phyloP scores from a whole-genome alignment of 1,140 invertebrate genomes.

The Apocrypta bakeri region DNA sequence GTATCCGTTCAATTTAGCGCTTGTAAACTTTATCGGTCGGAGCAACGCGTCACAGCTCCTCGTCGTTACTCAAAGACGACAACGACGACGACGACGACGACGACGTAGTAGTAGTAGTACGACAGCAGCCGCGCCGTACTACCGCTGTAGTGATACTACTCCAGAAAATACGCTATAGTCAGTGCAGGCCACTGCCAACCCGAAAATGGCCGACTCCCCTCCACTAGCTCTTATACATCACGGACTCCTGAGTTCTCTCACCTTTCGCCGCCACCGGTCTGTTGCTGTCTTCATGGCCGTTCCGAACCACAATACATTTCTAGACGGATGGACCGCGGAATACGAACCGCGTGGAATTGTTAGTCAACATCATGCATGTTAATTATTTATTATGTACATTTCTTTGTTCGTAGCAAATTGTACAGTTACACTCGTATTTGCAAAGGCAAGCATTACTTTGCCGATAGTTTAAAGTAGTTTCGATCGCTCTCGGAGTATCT shows the following conservation, averaged over 20 bases:
- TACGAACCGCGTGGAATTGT: too few species aligned
- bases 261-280: conserved; percentile 26
- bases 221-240: conserved; percentile 9
- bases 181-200: conserved; percentile 29
- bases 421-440: too few species aligned
- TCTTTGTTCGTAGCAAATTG: too few species aligned
- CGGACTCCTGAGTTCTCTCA: conserved; percentile 25
- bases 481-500: too few species aligned
- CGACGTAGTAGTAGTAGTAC: conserved; percentile 4
- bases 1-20: too few species aligned
- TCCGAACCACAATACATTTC: too few species aligned
- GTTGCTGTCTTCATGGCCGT: too few species aligned
- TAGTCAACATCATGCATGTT: too few species aligned
- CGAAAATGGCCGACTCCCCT: conserved; percentile 42
- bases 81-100: not conserved
- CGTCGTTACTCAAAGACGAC: not conserved
- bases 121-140: conserved; percentile 13
- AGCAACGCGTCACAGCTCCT: not conserved
- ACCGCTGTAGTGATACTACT: conserved; percentile 18
- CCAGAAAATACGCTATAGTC: not conserved
- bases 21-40: not conserved
- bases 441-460: too few species aligned
- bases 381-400: too few species aligned
- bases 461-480: too few species aligned
- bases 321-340: too few species aligned